A percentile compares a stretch with the other conserved stretches of the same genome.
phyloP scores from a whole-genome alignment of 2,113 vertebrate genomes.

The Amblyopsis rosae region DNA sequence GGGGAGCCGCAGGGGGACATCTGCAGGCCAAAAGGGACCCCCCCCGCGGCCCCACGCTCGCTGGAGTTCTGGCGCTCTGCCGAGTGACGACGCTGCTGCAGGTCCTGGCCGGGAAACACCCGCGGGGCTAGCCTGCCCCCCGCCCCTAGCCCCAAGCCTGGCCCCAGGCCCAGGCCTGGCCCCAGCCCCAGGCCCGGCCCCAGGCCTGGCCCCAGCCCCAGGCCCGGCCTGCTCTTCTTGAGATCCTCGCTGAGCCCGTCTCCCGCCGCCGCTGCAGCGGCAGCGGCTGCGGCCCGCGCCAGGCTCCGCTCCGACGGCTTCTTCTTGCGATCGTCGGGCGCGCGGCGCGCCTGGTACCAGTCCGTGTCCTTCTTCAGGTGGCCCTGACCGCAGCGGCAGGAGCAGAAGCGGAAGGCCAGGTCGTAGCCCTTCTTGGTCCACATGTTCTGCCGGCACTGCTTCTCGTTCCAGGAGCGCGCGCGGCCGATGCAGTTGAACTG shows the following conservation, averaged over 20 bases:
- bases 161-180: too few relatives aligned
- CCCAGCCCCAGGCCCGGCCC: constrained; percentile 14
- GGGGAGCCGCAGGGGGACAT: constrained; percentile 90
- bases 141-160: too few relatives aligned
- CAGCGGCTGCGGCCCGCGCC: constrained; percentile 77
- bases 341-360: constrained; percentile 96
- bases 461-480: constrained; percentile 97
- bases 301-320: constrained; percentile 83
- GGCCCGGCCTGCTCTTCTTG: constrained; percentile 81
- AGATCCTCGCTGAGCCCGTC: constrained; percentile 80
- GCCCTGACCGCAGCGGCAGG: constrained; percentile 95
- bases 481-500: constrained; percentile 99
- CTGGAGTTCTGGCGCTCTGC: constrained; percentile 92
- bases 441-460: constrained; percentile 99
- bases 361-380: constrained; percentile 98
- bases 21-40: constrained; percentile 60
- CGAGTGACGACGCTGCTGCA: constrained; percentile 85
- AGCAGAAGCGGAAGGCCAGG: constrained; percentile 96
- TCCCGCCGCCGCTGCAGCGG: constrained; percentile 29
- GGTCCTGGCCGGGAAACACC: constrained; percentile 81
- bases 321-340: constrained; percentile 96
- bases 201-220: constrained; percentile 50
- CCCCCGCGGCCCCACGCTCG: constrained; percentile 75
- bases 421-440: constrained; percentile 99
- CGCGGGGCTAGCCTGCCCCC: constrained; percentile 81